Base-by-base conservation (phyloP, 2,113 vertebrate genomes). In the Alectura lathami region DNA sequence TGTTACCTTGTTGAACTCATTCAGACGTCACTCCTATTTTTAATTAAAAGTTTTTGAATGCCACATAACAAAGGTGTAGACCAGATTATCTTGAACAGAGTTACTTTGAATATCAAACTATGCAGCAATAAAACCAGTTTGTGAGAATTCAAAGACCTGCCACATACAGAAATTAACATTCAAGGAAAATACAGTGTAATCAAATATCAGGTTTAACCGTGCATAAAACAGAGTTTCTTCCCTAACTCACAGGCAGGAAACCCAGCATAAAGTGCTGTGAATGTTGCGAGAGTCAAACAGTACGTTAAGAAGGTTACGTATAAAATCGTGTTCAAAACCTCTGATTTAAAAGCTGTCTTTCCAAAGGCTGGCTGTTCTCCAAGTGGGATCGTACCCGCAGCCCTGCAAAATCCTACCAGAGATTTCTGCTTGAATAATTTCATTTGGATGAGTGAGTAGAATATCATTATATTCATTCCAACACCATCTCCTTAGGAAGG, bases 31-130 rank as follows among this genome's bases (percentile, higher is more conserved):
- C 70, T 91, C 66, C 57, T 67, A 15, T 6, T 59, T 96, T 96
- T 93, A 97, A 96, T 96, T 96, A 97, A 91, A 95, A 94, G 68
- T 83, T 96, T 96, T 86, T 81, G 43, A 94, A 90, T 91, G 79
- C 81, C 79, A 78, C 48, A 11, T 68, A 93, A 78, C 60, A 63
- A 82, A 91, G 40, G 60, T 95, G 51, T 68, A 64, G 88, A 91
- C 53, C 79, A 81, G 72, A 94, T 96, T 94, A 88, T 93, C 93
- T 95, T 5, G 14, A 86, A 77, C 64, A 93, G 67, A 91, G 85
- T 80, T 95, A 45, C 88, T 94, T 83, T 96, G 90, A 94, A 86
- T 91, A 93, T 91, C 82, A 77, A 91, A 63, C 47, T 89, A 38
- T 34, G 60, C 60, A 78, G 85, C 90, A 83, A 30, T 86, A 86